Base-by-base conservation (phyloP, 2,113 vertebrate species). In the Syngnathus scovelli region DNA sequence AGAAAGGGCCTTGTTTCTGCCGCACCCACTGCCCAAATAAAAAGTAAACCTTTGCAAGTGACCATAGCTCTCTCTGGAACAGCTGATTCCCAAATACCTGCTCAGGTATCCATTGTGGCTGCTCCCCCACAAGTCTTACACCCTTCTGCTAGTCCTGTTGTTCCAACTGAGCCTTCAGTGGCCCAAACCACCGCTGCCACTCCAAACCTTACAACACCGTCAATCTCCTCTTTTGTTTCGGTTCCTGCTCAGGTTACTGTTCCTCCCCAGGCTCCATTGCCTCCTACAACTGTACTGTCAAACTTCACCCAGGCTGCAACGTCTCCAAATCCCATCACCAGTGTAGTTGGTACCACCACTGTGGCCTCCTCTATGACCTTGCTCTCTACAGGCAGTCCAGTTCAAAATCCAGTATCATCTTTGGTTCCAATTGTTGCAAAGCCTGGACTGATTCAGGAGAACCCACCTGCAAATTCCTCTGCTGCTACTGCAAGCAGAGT, bases 1-100 rank as follows among this genome's bases (percentile, higher is more conserved):
- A 88, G 92, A 5, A 94, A 93, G 85, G 95, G 91, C 78, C 91
- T 94, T 36, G 83, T 94, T 61, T 93, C 93, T 19, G 92, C 92
- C 2, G 84, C 83, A 65, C 65, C 75, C 37, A 43, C 80, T 61
- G 36, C 87, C 82, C 93, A 78, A 88, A 89, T 87, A 10, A 90
- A 86, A 83, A 74, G n/a, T 64, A 95, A 94, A 83, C 91, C 92
- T 51, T 87, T 85, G 67, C 93, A 94, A 72, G 89, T 91, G 67
- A 70, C 91, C 75, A 74, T 91, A 76, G 90, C 87, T 21, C 93
- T 93, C 79, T 87, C 92, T 0, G 90, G 86, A 79, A 83, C 89
- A 75, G 88, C 88, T 4, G 91, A 92, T 38, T 44, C 39, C 7
- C 39, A 94, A 67, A 90, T 91, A 1, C 90, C 87, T 21, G 75